Percentiles rank a stretch among this genome's conserved stretches.
Evolutionary conservation across 2,113 vertebrate species (phyloP).

Genomic region (Grantiella picta): DNA sequence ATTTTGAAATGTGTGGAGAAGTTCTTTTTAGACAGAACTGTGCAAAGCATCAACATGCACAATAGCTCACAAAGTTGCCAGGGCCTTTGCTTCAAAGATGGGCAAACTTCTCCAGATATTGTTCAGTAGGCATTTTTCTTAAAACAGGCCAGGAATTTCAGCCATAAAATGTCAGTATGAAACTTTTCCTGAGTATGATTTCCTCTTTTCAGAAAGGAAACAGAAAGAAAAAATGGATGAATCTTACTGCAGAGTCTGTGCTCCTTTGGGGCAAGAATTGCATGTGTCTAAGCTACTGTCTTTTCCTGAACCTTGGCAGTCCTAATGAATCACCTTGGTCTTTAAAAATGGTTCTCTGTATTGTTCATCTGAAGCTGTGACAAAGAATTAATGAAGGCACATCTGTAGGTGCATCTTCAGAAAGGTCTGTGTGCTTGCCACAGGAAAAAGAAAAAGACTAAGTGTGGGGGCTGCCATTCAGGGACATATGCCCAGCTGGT

Average conservation of each 20-base stretch:
- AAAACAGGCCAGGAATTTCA: neutral
- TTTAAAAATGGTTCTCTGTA: neutral
- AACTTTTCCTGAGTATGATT: neutral
- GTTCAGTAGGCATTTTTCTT: conserved; percentile 27
- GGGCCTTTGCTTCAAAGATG: conserved; percentile 12
- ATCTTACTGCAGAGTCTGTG: neutral
- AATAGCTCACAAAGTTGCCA: conserved; percentile 13
- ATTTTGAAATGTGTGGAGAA: neutral
- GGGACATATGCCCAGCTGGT: neutral
- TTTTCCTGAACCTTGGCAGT: neutral
- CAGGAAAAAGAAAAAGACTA: neutral
- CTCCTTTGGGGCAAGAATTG: neutral
- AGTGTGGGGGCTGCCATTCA: neutral
- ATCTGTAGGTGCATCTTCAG: neutral
- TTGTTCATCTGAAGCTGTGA: neutral
- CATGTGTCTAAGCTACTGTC: neutral
- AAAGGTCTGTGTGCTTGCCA: neutral
- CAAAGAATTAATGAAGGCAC: neutral
- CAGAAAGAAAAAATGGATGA: neutral
- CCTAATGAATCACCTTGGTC: neutral
- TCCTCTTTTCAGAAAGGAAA: neutral
- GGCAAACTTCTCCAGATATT: conserved; percentile 27
- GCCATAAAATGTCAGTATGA: neutral
- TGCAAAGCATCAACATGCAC: conserved; percentile 22
- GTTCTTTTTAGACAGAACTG: conserved; percentile 10